Percentiles rank a stretch among this genome's conserved stretches.
Conservation (phyloP, 2,797 vertebrate species). For the Rhincodon typus region DNA sequence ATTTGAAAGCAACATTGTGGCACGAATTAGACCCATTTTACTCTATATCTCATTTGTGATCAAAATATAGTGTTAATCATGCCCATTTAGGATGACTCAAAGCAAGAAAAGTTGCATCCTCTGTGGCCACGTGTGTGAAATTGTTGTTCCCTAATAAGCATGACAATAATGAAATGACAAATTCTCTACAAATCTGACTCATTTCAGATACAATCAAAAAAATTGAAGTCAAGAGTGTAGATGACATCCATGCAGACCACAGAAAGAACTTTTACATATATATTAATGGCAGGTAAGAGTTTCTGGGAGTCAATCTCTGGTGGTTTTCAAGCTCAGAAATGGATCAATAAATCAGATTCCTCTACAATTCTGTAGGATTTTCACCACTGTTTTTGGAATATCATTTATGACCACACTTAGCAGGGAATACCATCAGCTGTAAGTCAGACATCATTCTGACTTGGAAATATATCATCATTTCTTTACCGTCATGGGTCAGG, state of each 20-base stretch:
- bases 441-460: background rate
- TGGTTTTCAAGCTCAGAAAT: background rate
- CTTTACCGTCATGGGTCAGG: background rate
- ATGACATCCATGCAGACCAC: conserved; percentile 62
- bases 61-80: background rate
- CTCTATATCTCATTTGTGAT: background rate
- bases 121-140: background rate
- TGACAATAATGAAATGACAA: background rate
- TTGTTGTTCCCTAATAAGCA: background rate
- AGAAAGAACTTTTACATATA: conserved; percentile 60
- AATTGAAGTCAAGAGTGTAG: conserved; percentile 64
- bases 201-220: conserved; percentile 69
- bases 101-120: background rate
- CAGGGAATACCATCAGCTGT: background rate
- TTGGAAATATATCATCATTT: background rate
- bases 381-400: background rate
- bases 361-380: background rate
- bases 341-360: background rate
- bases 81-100: background rate
- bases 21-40: background rate
- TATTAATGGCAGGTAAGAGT: conserved; percentile 75
- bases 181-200: conserved; percentile 31
- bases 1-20: background rate
- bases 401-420: no score
- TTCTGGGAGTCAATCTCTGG: background rate